Evolutionary conservation across 2,888 invertebrate species (phyloP).

Genomic region (Caenorhabditis sp.): DNA sequence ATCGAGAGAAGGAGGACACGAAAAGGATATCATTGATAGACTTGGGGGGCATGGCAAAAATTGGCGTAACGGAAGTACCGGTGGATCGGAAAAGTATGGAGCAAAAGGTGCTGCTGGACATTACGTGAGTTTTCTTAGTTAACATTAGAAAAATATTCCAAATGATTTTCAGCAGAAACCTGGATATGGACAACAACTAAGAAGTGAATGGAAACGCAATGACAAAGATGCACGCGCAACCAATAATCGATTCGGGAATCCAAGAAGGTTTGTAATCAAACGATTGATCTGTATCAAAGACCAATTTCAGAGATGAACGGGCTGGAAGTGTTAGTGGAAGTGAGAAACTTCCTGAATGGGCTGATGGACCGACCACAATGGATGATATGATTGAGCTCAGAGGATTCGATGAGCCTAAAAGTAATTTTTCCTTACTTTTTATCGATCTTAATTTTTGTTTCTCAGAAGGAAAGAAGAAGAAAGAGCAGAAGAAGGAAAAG

Average conservation of each 20-base stretch:
- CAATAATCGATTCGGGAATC: slow-evolving; percentile 12
- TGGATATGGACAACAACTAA: slow-evolving; percentile 13
- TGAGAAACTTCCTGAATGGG: slow-evolving; percentile 70
- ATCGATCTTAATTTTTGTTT: not conserved
- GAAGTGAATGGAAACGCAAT: slow-evolving; percentile 25
- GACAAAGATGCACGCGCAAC: slow-evolving; percentile 19
- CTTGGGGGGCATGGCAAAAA: slow-evolving; percentile 42
- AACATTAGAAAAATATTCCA: not conserved
- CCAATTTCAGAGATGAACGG: slow-evolving; percentile 37
- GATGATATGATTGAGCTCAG: slow-evolving; percentile 68
- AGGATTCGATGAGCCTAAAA: slow-evolving; percentile 69
- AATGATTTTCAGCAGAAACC: slow-evolving; percentile 38
- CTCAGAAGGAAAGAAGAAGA: slow-evolving; percentile 40
- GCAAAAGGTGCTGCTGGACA: slow-evolving; percentile 20
- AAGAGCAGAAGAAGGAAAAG: slow-evolving; percentile 34
- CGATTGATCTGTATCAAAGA: not conserved
- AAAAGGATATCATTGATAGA: slow-evolving; percentile 24
- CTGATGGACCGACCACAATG: slow-evolving; percentile 68
- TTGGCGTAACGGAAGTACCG: slow-evolving; percentile 44
- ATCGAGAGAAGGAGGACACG: slow-evolving; percentile 38
- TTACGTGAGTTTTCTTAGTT: slow-evolving; percentile 44
- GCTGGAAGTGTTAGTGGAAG: slow-evolving; percentile 30
- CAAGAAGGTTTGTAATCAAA: slow-evolving; percentile 8
- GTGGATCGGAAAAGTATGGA: slow-evolving; percentile 40
- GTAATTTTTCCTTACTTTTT: slow-evolving; percentile 6